Conservation (phyloP, 2,797 vertebrate species). For the Clarias pachynema region DNA sequence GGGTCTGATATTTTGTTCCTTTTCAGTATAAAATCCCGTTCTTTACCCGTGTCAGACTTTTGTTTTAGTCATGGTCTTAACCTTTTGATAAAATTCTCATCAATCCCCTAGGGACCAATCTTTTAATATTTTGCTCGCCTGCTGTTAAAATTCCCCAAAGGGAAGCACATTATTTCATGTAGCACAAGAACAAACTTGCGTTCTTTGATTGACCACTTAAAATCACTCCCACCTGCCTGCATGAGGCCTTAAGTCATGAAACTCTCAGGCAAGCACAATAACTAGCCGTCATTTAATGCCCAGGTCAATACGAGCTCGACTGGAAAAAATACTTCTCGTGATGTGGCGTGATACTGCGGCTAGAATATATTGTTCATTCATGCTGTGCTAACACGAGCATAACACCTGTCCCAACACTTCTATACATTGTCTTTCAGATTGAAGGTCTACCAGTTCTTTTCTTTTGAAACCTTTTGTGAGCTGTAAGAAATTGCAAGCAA, state of each 20-base stretch:
- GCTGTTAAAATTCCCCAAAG: slow-evolving; percentile 41
- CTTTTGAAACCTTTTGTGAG: slow-evolving; percentile 26
- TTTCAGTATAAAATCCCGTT: slow-evolving; percentile 5
- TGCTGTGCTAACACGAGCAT: slow-evolving; percentile 16
- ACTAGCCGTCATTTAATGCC: slow-evolving; percentile 44
- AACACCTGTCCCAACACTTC: slow-evolving; percentile 35
- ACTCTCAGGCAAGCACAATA: slow-evolving; percentile 42
- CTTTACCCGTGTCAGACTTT: neutral
- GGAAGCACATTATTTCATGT: slow-evolving; percentile 40
- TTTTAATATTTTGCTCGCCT: slow-evolving; percentile 48
- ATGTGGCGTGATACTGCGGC: slow-evolving; percentile 21
- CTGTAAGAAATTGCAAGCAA: slow-evolving; percentile 3
- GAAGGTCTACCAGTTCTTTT: slow-evolving; percentile 14
- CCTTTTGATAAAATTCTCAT: slow-evolving; percentile 37
- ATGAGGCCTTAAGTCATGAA: slow-evolving; percentile 42
- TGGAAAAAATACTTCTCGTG: slow-evolving; percentile 8
- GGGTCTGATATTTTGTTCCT: neutral
- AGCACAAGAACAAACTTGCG: slow-evolving; percentile 35
- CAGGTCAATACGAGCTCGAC: slow-evolving; percentile 6
- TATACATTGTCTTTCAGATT: slow-evolving; percentile 14
- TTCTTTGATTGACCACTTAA: slow-evolving; percentile 48
- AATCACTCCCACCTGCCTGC: slow-evolving; percentile 25
- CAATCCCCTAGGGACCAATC: slow-evolving; percentile 42
- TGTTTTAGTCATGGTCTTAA: slow-evolving; percentile 32
- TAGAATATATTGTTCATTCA: slow-evolving; percentile 24